Base-by-base conservation (phyloP, 2,888 invertebrate genomes). In the Cetonia aurata region DNA sequence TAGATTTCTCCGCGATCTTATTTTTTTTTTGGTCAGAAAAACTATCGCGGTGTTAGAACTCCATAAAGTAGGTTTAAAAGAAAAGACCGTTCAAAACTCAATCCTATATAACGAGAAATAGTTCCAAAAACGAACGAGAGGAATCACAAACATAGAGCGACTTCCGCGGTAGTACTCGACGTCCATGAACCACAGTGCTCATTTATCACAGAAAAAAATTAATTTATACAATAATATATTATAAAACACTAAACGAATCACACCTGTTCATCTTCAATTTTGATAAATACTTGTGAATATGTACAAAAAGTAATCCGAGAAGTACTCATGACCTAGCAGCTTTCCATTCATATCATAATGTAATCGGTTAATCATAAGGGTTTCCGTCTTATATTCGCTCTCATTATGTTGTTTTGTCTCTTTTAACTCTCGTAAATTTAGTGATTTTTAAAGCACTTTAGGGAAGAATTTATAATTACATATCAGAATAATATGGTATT, bases 381-480 rank as follows among this genome's bases (percentile, higher is more conserved):
- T 60, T 60, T 46, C 19, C 57, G 9, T 57, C 19, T 13, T 57
- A 33, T 57, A 57, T 15, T 50, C 62, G 62, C 52, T 65, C 52
- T 56, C 33, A 12, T 56, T 37, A 37, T 72, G 8, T 75, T 19
- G 12, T 42, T 42, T 42, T 57, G 15, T 17, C 19, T 57, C 31
- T 62, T 15, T 65, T 50, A 12, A 25, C 17, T 65, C 62, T 65
- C 74, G 73, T 78, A 76, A 75, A 77, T 77, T 77, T 77, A 77
- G 77, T 83, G 80, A 80, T 83, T 79, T 77, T 82, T 84, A 84
- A 84, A 84, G 84, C 84, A 84, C 84, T 84, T 83, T 83, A 84
- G 84, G 84, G 84, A 84, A 84, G 84, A 84, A 84, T 84, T 82
- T 71, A 81, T 81, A 81, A 79, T 81, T 79, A 79, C 79, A 78